Base-by-base conservation (phyloP, 2,888 invertebrate species). In the Rhagium mordax region DNA sequence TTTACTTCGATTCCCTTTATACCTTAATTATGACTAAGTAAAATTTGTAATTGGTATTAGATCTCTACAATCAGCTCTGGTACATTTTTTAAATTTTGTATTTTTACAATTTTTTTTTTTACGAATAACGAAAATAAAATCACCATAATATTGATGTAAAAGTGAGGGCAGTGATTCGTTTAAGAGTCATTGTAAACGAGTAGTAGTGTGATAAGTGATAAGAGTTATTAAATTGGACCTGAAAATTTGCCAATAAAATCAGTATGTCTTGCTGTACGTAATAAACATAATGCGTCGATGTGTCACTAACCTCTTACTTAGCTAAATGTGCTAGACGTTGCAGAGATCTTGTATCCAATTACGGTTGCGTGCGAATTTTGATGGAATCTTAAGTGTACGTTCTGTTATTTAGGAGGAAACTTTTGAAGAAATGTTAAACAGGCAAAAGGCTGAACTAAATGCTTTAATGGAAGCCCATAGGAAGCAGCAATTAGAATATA, bases 401-500 rank as follows among this genome's bases (percentile, higher is more conserved):
- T 74, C 20, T 72, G 71, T 75, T 77, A 76, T 79, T 68, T 84
- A 88, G 88, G 87, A 87, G 79, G 88, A 88, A 81, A 86, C 87
- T 29, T 88, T 88, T 75, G 87, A 88, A 80, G 88, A 88, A 78
- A 87, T 89, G 87, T 79, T 89, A 77, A 88, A 88, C 77, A 83
- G 90, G 79, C 91, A 91, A 82, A 90, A 90, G 82, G 87, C 88
- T 78, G 91, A 91, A 83, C 82, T 90, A 74, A 90, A 90, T 79
- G 90, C 90, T 74, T 83, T 91, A 78, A 87, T 88, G 84, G 88
- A 88, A 80, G 87, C 88, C n/a, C 89, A 89, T 76, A 84, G 88
- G 71, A 88, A 89, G 75, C 91, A 91, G 81, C 88, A 88, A 79
- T 81, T 87, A 77, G 88, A 88, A 80, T 88, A 87, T 80, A 87